These are phyloP conservation scores for Rhabdophis nuchalis DNA, from an alignment of 2,797 vertebrate genomes.

Conservation along the genomic window DNA sequence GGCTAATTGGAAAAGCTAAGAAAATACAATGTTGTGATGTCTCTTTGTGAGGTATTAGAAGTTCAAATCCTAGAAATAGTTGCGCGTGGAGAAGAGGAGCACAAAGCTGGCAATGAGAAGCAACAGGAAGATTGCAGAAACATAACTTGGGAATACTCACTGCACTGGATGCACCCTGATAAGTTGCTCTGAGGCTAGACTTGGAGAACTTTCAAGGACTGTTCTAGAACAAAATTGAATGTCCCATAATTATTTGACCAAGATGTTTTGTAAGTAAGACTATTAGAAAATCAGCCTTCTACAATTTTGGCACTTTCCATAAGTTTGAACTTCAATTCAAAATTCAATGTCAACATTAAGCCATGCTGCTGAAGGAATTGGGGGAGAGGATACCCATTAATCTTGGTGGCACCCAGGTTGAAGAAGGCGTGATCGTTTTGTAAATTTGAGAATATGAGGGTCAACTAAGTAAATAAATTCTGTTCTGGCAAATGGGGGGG, in stretches of 20 bases:
- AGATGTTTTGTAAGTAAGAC: not conserved
- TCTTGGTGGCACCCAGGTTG: not conserved
- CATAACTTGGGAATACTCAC: not conserved
- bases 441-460: not conserved
- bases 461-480: not conserved
- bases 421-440: not conserved
- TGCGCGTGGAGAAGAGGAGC: not conserved
- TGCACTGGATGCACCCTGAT: not conserved
- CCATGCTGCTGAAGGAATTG: not conserved
- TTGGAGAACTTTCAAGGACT: not conserved
- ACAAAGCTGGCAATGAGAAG: not conserved
- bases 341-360: not conserved
- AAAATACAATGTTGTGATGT: not conserved
- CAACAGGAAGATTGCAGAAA: not conserved
- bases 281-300: not conserved
- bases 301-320: not conserved
- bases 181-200: not conserved
- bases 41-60: constrained; percentile 12
- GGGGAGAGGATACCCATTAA: not conserved
- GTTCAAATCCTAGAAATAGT: not conserved
- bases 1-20: constrained; percentile 8
- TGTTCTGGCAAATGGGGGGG: not conserved
- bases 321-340: not conserved
- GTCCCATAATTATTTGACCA: not conserved
- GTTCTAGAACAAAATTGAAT: not conserved